A percentile compares a stretch with the other conserved stretches of the same genome.
phyloP scores from a whole-genome alignment of 2,888 invertebrate species.

The Leptopterna dolabrata region DNA sequence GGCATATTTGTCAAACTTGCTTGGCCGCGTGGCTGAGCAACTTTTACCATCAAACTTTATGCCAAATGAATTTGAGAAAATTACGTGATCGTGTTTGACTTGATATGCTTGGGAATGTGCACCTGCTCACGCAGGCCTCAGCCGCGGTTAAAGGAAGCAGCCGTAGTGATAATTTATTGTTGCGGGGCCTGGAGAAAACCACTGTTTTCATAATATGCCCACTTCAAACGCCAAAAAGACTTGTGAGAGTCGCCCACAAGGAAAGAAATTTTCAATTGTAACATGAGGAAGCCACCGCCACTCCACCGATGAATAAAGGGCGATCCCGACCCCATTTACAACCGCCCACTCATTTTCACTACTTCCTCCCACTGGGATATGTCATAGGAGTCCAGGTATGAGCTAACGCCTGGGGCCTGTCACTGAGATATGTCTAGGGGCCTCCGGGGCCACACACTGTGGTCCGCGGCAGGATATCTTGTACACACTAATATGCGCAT shows the following conservation, averaged over 20 bases:
- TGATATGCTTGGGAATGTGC: too few species aligned
- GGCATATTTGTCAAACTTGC: too few species aligned
- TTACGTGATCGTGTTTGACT: too few species aligned
- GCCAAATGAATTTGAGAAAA: too few species aligned
- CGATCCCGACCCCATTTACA: constrained; percentile 16
- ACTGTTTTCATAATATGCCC: constrained; percentile 1
- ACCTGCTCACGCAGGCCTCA: too few species aligned
- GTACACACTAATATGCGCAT: background rate
- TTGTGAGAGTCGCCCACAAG: background rate
- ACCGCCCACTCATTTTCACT: constrained; percentile 4
- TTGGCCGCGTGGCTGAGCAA: too few species aligned
- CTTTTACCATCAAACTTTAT: too few species aligned
- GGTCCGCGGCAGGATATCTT: background rate
- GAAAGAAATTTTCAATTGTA: constrained; percentile 24
- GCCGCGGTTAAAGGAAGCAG: background rate
- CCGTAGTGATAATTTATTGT: background rate
- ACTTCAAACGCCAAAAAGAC: background rate
- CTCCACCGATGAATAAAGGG: background rate
- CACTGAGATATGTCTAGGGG: constrained; percentile 17
- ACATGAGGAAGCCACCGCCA: background rate
- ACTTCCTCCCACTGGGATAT: constrained; percentile 27
- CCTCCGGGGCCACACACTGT: constrained; percentile 8
- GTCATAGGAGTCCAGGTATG: constrained; percentile 14
- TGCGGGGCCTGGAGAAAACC: background rate
- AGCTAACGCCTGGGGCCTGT: background rate